A percentile compares a stretch with the other conserved stretches of the same genome.
These are phyloP conservation scores for Spheniscus mendiculus DNA, from an alignment of 2,113 vertebrate genomes.

Conservation along the genomic window DNA sequence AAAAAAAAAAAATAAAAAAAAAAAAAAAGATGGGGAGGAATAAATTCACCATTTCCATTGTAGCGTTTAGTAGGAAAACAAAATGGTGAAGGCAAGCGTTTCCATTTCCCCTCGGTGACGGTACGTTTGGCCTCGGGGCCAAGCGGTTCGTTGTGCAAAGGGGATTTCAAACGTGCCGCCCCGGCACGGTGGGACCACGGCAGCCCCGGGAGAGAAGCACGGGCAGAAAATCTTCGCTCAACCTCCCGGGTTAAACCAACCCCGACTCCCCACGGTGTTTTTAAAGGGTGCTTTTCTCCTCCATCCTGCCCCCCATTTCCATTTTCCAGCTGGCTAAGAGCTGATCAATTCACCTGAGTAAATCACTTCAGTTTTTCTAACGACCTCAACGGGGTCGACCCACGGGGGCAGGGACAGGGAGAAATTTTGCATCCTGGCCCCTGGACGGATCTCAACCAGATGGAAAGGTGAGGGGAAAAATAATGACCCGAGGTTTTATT, in stretches of 20 bases:
- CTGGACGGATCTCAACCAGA: slow-evolving; percentile 13
- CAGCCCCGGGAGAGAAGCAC: not conserved
- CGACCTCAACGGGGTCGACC: not conserved
- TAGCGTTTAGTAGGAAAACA: slow-evolving; percentile 44
- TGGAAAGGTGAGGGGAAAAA: slow-evolving; percentile 26
- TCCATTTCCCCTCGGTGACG: not conserved
- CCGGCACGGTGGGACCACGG: not conserved
- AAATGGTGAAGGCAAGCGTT: slow-evolving; percentile 49
- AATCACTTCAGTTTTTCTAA: slow-evolving; percentile 5
- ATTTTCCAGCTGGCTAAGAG: not conserved
- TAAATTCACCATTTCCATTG: slow-evolving; percentile 59
- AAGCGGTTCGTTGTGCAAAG: not conserved
- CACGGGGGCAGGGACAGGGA: not conserved
- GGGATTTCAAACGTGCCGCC: not conserved
- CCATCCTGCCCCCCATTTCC: not conserved
- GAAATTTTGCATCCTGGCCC: not conserved
- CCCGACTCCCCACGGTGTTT: not conserved
- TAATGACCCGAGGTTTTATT: not conserved
- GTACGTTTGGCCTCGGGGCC: not conserved
- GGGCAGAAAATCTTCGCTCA: not conserved
- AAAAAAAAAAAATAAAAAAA: not conserved
- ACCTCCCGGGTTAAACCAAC: rapidly evolving
- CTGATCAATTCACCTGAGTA: slow-evolving; percentile 70
- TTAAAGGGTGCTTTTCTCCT: slow-evolving; percentile 9
- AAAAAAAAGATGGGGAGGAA: slow-evolving; percentile 61